Percentiles rank a stretch among this genome's conserved stretches.
phyloP scores from a whole-genome alignment of 2,797 vertebrate genomes.

The Galago senegalensis region DNA sequence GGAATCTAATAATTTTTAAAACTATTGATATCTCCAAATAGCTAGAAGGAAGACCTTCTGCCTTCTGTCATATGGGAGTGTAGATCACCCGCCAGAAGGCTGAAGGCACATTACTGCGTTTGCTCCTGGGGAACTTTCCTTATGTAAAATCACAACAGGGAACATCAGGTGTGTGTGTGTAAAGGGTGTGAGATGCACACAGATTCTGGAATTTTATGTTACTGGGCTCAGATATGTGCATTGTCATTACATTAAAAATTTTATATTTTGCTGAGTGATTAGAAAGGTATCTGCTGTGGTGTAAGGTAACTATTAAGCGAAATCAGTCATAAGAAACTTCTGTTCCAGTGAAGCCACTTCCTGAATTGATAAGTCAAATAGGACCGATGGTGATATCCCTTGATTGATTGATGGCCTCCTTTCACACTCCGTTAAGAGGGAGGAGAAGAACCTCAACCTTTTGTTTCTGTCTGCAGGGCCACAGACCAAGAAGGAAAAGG shows the following conservation, averaged over 20 bases:
- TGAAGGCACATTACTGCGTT: neutral
- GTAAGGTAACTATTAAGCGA: slow-evolving; percentile 49
- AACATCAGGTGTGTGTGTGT: neutral
- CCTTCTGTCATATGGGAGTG: neutral
- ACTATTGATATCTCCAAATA: neutral
- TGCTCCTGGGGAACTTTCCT: neutral
- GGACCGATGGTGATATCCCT: neutral
- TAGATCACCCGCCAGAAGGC: neutral
- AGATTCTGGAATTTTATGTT: neutral
- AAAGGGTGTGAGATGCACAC: neutral
- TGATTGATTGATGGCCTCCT: neutral
- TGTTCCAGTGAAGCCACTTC: slow-evolving; percentile 16
- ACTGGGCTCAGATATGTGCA: neutral
- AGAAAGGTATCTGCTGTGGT: slow-evolving; percentile 21
- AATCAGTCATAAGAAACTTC: neutral
- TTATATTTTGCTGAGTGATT: neutral
- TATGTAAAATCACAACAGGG: neutral
- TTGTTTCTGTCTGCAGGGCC: slow-evolving; percentile 82
- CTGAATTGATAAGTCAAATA: slow-evolving; percentile 2
- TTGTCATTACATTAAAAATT: slow-evolving; percentile 6
- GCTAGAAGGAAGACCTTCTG: slow-evolving; percentile 32
- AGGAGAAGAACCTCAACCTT: slow-evolving; percentile 84
- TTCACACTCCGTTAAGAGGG: slow-evolving; percentile 85
- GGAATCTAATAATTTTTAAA: slow-evolving; percentile 10
- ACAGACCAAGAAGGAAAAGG: slow-evolving; percentile 78